Conservation (phyloP, 2,888 invertebrate species). For the Spisula solida region DNA sequence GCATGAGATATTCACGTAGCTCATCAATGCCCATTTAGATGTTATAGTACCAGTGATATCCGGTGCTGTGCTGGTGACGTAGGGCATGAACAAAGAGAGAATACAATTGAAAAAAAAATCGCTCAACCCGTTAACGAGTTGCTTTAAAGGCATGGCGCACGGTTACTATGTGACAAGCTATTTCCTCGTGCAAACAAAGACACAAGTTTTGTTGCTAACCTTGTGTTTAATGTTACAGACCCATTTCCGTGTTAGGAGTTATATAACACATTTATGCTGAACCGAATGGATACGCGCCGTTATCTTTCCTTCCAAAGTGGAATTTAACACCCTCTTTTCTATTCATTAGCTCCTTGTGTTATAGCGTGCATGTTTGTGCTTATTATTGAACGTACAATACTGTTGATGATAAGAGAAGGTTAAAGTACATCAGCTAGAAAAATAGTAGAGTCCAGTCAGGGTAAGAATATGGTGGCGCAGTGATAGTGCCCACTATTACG, state of each 20-base stretch:
- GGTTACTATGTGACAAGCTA: not conserved
- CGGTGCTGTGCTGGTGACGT: too few species aligned
- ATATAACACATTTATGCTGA: not conserved
- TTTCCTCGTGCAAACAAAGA: constrained; percentile 1
- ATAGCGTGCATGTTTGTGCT: not conserved
- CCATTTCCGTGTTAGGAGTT: not conserved
- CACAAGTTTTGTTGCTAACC: not conserved
- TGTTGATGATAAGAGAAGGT: too few species aligned
- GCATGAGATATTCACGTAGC: too few species aligned
- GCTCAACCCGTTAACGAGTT: not conserved
- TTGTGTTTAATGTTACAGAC: constrained; percentile 18
- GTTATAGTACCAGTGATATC: too few species aligned
- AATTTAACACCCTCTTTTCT: not conserved
- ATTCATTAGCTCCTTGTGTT: not conserved
- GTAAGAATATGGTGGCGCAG: too few species aligned
- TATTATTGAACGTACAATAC: not conserved
- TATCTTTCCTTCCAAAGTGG: not conserved
- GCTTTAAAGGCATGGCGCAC: not conserved
- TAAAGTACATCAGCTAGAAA: too few species aligned
- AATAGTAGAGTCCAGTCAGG: too few species aligned
- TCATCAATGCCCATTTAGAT: too few species aligned
- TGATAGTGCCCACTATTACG: too few species aligned
- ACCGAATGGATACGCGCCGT: not conserved
- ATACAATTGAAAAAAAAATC: too few species aligned
- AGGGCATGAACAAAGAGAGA: too few species aligned